Evolutionary conservation across 2,797 vertebrate species (phyloP).

Genomic region (Lindbergichthys nudifrons): DNA sequence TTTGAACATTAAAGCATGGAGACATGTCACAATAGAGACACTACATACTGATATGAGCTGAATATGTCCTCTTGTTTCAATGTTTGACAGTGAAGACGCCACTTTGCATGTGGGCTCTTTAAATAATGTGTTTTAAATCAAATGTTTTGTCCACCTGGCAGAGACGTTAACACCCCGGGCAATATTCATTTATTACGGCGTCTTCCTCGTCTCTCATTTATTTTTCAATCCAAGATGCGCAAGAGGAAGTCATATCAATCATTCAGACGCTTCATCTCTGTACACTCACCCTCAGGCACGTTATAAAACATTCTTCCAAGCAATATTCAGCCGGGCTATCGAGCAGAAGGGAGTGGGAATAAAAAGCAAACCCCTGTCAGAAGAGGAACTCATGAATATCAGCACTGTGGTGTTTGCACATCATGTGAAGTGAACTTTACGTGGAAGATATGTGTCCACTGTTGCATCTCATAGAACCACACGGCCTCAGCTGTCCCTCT

Average conservation of each 20-base stretch:
- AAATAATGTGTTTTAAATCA: conserved; percentile 20
- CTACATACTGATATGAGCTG: no score
- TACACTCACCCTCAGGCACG: conserved; percentile 47
- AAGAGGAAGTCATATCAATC: conserved; percentile 67
- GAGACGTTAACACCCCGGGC: conserved; percentile 44
- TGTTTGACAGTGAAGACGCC: background rate
- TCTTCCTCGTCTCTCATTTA: conserved; percentile 56
- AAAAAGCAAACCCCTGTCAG: conserved; percentile 46
- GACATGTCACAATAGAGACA: no score
- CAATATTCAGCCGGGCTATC: conserved; percentile 53
- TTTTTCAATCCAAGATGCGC: conserved; percentile 67
- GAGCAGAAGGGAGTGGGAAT: conserved; percentile 10
- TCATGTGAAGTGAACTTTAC: conserved; percentile 63
- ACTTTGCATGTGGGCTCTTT: conserved; percentile 3
- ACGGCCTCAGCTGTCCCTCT: conserved; percentile 44
- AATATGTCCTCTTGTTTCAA: conserved; percentile 1
- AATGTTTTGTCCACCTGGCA: conserved; percentile 30
- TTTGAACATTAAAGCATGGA: no score
- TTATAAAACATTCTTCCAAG: conserved; percentile 60
- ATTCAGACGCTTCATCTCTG: conserved; percentile 57
- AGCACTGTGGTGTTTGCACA: conserved; percentile 36
- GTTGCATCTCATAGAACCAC: conserved; percentile 38
- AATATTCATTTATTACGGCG: conserved; percentile 45
- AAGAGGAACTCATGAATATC: conserved; percentile 66
- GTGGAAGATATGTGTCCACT: conserved; percentile 56